Conservation (phyloP, 2,797 vertebrate genomes). For the Heliangelus exortis region DNA sequence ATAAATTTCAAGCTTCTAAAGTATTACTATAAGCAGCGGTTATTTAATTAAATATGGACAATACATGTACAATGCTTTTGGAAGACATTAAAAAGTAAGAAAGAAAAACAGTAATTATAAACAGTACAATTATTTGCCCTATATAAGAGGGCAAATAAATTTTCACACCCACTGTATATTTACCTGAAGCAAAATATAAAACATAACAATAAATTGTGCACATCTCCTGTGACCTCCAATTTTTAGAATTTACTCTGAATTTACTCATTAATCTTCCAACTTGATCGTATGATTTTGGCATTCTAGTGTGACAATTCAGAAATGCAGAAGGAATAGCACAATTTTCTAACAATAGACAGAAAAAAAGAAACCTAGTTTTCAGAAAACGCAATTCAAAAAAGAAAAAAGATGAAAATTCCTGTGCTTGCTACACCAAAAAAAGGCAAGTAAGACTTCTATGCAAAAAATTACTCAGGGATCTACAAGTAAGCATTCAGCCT, state of each 20-base stretch:
- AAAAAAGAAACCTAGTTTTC: background rate
- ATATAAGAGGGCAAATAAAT: background rate
- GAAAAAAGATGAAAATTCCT: background rate
- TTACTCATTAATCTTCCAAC: background rate
- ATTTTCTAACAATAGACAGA: background rate
- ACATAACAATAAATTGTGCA: background rate
- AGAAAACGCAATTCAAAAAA: background rate
- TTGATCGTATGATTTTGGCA: background rate
- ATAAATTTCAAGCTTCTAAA: background rate
- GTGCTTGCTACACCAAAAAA: background rate
- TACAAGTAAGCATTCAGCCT: background rate
- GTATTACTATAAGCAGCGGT: background rate
- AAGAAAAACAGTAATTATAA: background rate
- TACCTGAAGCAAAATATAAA: background rate
- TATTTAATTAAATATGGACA: background rate
- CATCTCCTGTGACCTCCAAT: background rate
- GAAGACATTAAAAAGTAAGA: background rate
- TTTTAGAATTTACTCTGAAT: constrained; percentile 31
- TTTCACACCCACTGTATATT: background rate
- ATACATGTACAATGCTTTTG: background rate
- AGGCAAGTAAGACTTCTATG: background rate
- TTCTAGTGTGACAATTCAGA: background rate
- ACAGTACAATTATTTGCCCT: background rate
- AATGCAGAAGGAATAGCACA: background rate
- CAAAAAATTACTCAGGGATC: background rate